Evolutionary conservation across 2,888 invertebrate species (phyloP).

Genomic region (Hirtodrosophila trivittata): DNA sequence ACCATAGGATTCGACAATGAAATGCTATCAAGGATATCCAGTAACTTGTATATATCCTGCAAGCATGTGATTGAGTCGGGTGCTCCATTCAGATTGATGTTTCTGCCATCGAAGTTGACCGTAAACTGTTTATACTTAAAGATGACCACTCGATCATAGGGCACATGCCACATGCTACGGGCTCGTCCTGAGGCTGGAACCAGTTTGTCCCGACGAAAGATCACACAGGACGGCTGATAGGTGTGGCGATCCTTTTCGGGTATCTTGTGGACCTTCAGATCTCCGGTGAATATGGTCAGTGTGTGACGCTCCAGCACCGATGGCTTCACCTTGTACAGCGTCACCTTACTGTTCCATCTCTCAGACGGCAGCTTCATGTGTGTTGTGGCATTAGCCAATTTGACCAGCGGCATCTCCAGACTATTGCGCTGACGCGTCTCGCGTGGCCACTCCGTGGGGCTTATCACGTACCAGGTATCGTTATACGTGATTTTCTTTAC

Average conservation of each 20-base stretch:
- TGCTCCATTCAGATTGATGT: slow-evolving; percentile 81
- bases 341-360: slow-evolving; percentile 80
- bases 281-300: slow-evolving; percentile 75
- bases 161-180: slow-evolving; percentile 62
- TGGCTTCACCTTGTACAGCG: slow-evolving; percentile 67
- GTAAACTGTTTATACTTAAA: slow-evolving; percentile 81
- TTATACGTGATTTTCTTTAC: slow-evolving; percentile 68
- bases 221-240: slow-evolving; percentile 81
- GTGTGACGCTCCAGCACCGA: slow-evolving; percentile 52
- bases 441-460: slow-evolving; percentile 52
- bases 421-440: slow-evolving; percentile 39
- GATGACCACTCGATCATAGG: slow-evolving; percentile 81
- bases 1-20: slow-evolving; percentile 77
- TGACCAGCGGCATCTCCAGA: slow-evolving; percentile 77
- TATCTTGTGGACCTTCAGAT: slow-evolving; percentile 73
- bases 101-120: slow-evolving; percentile 80
- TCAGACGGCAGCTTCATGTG: slow-evolving; percentile 72
- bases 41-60: slow-evolving; percentile 80
- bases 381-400: slow-evolving; percentile 74
- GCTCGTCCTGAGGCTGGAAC: slow-evolving; percentile 35
- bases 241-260: slow-evolving; percentile 77
- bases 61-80: slow-evolving; percentile 76
- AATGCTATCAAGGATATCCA: slow-evolving; percentile 82
- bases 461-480: slow-evolving; percentile 82
- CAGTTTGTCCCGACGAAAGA: slow-evolving; percentile 72